Evolutionary conservation across 2,888 invertebrate genomes (phyloP).

Genomic region (Lordiphosa fenestrarum): DNA sequence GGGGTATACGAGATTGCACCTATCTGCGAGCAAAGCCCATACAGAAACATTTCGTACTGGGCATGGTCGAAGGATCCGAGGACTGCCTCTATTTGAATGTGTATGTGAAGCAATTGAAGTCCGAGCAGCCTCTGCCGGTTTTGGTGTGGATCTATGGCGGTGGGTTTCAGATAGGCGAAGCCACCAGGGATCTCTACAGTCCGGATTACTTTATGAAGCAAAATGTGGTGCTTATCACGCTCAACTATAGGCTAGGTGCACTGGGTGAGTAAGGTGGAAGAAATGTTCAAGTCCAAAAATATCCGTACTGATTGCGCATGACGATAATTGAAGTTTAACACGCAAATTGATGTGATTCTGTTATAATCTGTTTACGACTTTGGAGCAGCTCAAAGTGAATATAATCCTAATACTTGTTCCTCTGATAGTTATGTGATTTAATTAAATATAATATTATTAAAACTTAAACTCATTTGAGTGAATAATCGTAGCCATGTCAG

Average conservation of each 20-base stretch:
- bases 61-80: slow-evolving; percentile 80
- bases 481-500: no score
- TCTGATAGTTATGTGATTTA: no score
- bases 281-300: not conserved
- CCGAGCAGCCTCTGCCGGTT: slow-evolving; percentile 68
- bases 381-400: no score
- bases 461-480: no score
- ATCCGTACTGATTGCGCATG: no score
- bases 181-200: slow-evolving; percentile 72
- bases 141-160: slow-evolving; percentile 81
- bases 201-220: slow-evolving; percentile 80
- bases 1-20: slow-evolving; percentile 78
- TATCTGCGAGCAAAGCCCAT: slow-evolving; percentile 66
- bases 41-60: slow-evolving; percentile 67
- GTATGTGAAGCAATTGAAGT: slow-evolving; percentile 66
- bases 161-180: slow-evolving; percentile 79
- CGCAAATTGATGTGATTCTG: no score
- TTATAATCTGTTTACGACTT: no score
- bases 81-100: slow-evolving; percentile 82
- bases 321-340: no score
- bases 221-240: slow-evolving; percentile 79
- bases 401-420: no score
- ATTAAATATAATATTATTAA: no score
- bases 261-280: slow-evolving; percentile 62
- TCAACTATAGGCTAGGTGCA: slow-evolving; percentile 81